These are phyloP conservation scores for Tichodroma muraria DNA, from an alignment of 2,113 vertebrate genomes.

Conservation along the genomic window DNA sequence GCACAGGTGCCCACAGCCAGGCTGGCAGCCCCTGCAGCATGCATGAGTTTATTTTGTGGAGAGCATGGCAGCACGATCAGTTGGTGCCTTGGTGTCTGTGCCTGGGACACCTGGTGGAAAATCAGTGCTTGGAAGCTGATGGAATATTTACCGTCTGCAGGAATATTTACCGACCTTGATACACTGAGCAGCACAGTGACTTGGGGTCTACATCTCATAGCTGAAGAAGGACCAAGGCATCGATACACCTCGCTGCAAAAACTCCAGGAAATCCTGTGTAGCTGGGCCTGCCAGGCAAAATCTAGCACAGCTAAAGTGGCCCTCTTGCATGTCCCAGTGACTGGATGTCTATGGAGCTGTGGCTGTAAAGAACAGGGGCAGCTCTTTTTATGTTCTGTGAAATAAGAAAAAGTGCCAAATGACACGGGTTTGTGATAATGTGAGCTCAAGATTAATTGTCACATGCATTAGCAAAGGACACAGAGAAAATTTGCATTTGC, in stretches of 20 bases:
- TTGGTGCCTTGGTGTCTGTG: not conserved
- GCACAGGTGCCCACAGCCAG: not conserved
- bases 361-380: not conserved
- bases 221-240: not conserved
- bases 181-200: accelerated
- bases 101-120: not conserved
- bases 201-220: not conserved
- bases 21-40: not conserved
- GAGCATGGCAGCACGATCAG: accelerated
- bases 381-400: not conserved
- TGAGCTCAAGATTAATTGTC: not conserved
- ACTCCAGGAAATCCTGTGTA: not conserved
- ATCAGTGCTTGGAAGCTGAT: not conserved
- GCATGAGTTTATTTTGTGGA: not conserved
- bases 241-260: not conserved
- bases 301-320: not conserved
- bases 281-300: not conserved
- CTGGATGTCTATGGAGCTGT: not conserved
- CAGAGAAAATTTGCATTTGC: not conserved
- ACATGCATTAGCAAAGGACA: not conserved
- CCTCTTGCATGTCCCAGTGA: not conserved
- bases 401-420: not conserved
- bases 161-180: no score
- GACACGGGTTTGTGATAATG: not conserved
- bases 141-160: not conserved